A percentile compares a stretch with the other conserved stretches of the same genome.
These are phyloP conservation scores for Heterohyrax brucei DNA, from an alignment of 2,797 vertebrate genomes.

Conservation along the genomic window DNA sequence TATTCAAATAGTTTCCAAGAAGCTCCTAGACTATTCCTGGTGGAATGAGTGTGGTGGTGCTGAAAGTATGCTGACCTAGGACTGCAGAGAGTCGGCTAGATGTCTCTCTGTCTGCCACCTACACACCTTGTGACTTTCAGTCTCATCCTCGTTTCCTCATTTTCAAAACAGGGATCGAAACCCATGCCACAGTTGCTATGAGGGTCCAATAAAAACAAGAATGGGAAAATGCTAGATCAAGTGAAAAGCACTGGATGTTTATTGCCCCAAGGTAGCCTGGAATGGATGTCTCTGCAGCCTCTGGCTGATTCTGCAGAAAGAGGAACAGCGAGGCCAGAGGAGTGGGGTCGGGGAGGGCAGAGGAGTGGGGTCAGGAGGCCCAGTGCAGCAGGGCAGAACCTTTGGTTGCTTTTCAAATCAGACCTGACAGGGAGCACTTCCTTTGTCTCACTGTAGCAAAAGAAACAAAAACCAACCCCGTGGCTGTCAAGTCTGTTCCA, in stretches of 20 bases:
- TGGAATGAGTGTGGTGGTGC: background rate
- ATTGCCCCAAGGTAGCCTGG: background rate
- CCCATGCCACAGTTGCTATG: background rate
- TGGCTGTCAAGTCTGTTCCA: no score
- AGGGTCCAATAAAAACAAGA: slow-evolving; percentile 51
- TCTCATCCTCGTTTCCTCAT: background rate
- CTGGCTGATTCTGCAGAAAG: background rate
- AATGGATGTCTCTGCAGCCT: background rate
- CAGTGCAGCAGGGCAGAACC: background rate
- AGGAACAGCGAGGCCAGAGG: background rate
- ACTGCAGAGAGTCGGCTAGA: background rate
- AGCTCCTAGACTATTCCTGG: slow-evolving; percentile 9
- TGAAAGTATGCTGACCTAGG: background rate
- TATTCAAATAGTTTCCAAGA: slow-evolving; percentile 68
- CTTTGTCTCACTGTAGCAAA: background rate
- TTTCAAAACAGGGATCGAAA: background rate
- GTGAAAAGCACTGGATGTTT: slow-evolving; percentile 28
- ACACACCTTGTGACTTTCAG: background rate
- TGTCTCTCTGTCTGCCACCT: background rate
- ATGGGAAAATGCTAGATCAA: slow-evolving; percentile 32
- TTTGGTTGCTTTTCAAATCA: background rate
- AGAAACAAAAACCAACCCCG: no score
- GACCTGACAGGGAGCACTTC: background rate
- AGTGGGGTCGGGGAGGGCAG: background rate
- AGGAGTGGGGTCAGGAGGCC: background rate